Evolutionary conservation across 2,888 invertebrate genomes (phyloP), one percentile per base, ranked within the genome.

Genomic region (Thymelicus acteon): DNA sequence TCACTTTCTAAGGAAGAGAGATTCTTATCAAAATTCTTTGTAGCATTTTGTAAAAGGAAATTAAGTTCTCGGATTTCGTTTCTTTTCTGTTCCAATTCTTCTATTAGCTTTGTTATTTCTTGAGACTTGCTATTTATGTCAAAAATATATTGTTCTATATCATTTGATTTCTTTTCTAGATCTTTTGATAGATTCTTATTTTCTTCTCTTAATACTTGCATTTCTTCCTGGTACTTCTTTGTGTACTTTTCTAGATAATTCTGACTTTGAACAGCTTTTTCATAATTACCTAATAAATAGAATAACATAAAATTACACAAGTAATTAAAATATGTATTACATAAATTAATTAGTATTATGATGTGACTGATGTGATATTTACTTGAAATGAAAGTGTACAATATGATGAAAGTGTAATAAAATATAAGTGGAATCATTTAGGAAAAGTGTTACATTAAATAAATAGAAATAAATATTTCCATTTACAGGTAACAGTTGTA

Each of bases 201-300:
- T 76, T 86, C 82, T 44, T 86, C 79, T 47, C 80, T 74, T 49
- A 90, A 73, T 64, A 77, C 79, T 57, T 83, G 75, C 49, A 85
- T 72, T 78, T 87, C 81, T 7, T 83, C 78, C 72, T 77, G 77
- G n/a, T 78, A 82, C 72, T 80, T 80, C 68, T 85, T 78, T 47
- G 84, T 78, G 75, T 82, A 85, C 74, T 85, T 82, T 79, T 91
- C 88, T 60, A 91, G 85, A 74, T 83, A 82, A 12, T 85, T 80
- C 76, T 87, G 88, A 10, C 80, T 85, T 71, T 87, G 82, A 40
- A 84, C 65, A 37, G 79, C 76, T 79, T 87, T 85, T 75, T 90
- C 87, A 75, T 85, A 90, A 12, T 80, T 80, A 80, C 83, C 93
- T 92, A 70, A 54, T 82, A 82, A 37, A 13, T 31, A 44, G 24